Evolutionary conservation across 2,888 invertebrate genomes (phyloP), one percentile per base, ranked within the genome.

Genomic region (Argyresthia albistria): DNA sequence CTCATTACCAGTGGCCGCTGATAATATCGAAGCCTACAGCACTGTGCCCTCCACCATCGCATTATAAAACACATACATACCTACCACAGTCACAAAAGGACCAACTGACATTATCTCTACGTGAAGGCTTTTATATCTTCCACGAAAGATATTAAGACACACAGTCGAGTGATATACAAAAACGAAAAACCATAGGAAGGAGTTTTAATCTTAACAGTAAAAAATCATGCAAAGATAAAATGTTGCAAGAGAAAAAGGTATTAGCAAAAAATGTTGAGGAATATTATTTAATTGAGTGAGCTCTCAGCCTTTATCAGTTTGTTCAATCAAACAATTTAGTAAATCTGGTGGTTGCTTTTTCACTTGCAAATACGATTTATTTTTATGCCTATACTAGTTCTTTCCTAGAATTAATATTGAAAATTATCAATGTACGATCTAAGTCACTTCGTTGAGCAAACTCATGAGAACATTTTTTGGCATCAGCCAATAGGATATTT

Each of bases 1-100:
- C 75, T 79, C 77, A 76, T 79, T 80, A 80, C 76, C 70, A 73
- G 74, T 70, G 69, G 72, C 65, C 59, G 58, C 64, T 60, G 78
- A 82, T 80, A 79, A 68, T 57, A 79, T 80, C 82, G 59, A 63
- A 68, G 69, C 71, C 72, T 63, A 65, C 64, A 64, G 71, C 70
- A 65, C 63, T 68, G 69, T 69, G 63, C 64, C 64, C 6, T 25
- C 25, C 67, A 63, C 64, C 62, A 64, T 67, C 64, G 65, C 59
- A 62, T 69, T 67, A 72, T 70, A 71, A 69, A 71, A 66, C 25
- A 25, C 25, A 25, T 25, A 25, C 25, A 6, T 66, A 67, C 58
- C 60, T 8, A 39, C 3, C 39, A n/a, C 39, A 39, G 6, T 25
- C 25, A 25, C 25, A 25, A 25, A 25, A 25, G 25, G 6, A 2